Percentiles rank a stretch among this genome's conserved stretches.
Evolutionary conservation across 2,888 invertebrate species (phyloP).

Genomic region (Eristalis pertinax): DNA sequence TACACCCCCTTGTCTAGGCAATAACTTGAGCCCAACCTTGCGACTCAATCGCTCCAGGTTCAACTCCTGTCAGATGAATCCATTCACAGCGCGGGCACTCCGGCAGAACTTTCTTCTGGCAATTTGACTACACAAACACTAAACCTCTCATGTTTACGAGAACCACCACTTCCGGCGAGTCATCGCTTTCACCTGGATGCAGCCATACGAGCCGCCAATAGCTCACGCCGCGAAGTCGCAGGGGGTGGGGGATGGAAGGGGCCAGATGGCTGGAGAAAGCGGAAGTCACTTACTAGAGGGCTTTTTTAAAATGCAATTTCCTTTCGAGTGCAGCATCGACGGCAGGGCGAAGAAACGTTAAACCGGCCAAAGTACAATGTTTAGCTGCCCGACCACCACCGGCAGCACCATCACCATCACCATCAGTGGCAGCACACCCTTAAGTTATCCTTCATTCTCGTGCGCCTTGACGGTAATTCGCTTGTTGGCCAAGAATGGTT

Average conservation of each 20-base stretch:
- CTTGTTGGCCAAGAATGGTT: constrained; percentile 60
- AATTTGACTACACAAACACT: constrained; percentile 24
- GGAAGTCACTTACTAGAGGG: constrained; percentile 62
- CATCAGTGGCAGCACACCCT: constrained; percentile 12
- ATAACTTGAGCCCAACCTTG: too few relatives aligned
- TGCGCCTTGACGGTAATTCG: constrained; percentile 50
- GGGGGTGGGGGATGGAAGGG: not conserved
- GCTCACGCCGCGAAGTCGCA: not conserved
- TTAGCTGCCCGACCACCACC: constrained; percentile 45
- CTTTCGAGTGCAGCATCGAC: constrained; percentile 39
- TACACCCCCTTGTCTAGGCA: too few relatives aligned
- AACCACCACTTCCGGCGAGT: constrained; percentile 51
- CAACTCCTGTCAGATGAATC: not conserved
- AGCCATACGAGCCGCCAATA: not conserved
- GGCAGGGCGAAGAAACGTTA: not conserved
- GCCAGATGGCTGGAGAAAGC: constrained; percentile 1
- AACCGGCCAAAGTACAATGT: constrained; percentile 32
- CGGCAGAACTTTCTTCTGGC: not conserved
- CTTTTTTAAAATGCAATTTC: constrained; percentile 68
- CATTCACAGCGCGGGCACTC: not conserved
- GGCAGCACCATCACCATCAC: not conserved
- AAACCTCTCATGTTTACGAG: constrained; percentile 65
- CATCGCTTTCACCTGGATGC: constrained; percentile 45
- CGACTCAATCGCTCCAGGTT: not conserved
- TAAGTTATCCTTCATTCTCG: constrained; percentile 37